Percentiles rank a stretch among this genome's conserved stretches.
phyloP scores from a whole-genome alignment of 2,113 vertebrate species.

The Megaptera novaeangliae region DNA sequence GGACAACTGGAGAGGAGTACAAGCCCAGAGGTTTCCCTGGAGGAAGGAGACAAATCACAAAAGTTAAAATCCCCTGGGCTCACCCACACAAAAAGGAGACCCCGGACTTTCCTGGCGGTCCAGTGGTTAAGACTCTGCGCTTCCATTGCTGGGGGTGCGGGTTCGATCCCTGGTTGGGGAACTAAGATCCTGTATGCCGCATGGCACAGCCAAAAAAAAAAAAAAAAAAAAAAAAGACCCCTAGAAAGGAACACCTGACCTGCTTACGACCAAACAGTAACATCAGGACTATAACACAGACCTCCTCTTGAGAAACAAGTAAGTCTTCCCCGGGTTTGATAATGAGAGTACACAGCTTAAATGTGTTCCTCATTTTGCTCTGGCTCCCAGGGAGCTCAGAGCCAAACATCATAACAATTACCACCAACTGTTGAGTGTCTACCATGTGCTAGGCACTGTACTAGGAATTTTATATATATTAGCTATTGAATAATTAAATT shows the following conservation, averaged over 20 bases:
- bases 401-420: neutral
- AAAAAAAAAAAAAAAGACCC: neutral
- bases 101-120: too few relatives aligned
- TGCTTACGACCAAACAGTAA: neutral
- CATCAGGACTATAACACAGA: neutral
- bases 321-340: neutral
- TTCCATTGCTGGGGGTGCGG: too few relatives aligned
- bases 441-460: neutral
- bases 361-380: neutral
- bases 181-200: too few relatives aligned
- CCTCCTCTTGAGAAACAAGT: neutral
- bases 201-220: too few relatives aligned
- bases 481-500: neutral
- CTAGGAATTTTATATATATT: neutral
- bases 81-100: neutral
- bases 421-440: neutral
- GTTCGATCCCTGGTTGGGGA: too few relatives aligned
- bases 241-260: neutral
- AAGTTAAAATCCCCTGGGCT: neutral
- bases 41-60: neutral
- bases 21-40: constrained; percentile 82
- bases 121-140: too few relatives aligned
- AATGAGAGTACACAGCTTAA: neutral
- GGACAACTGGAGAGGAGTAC: constrained; percentile 82
- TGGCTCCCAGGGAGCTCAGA: neutral